Evolutionary conservation across 2,888 invertebrate genomes (phyloP).

Genomic region (Rhagophthalmus giganteus): DNA sequence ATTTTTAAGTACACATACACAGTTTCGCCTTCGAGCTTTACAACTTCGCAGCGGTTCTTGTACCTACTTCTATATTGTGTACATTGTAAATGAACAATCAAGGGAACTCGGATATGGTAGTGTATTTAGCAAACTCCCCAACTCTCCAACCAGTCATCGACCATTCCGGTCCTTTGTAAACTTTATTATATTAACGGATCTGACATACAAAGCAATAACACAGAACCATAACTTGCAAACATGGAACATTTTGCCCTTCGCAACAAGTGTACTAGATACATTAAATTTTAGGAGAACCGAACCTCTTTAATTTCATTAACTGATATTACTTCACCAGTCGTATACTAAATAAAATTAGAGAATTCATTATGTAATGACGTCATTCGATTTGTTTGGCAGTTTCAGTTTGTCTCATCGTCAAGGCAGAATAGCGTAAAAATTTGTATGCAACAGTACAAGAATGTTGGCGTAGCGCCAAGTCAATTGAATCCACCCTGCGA

Average conservation of each 20-base stretch:
- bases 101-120: background rate
- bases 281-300: too few relatives aligned
- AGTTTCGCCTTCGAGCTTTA: background rate
- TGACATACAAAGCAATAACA: constrained; percentile 9
- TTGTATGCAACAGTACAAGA: too few relatives aligned
- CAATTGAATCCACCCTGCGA: too few relatives aligned
- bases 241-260: background rate
- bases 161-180: constrained; percentile 7
- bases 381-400: too few relatives aligned
- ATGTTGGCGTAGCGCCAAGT: too few relatives aligned
- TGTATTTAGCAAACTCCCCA: background rate
- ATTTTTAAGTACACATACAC: background rate
- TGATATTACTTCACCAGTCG: too few relatives aligned
- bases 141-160: constrained; percentile 6
- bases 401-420: too few relatives aligned
- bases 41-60: background rate
- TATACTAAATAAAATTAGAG: too few relatives aligned
- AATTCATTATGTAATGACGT: too few relatives aligned
- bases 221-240: background rate
- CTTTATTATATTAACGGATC: constrained; percentile 12
- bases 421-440: too few relatives aligned
- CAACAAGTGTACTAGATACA: background rate
- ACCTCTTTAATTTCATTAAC: too few relatives aligned
- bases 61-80: background rate
- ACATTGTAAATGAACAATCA: constrained; percentile 3